Base-by-base conservation (phyloP, 2,888 invertebrate species). In the Vannuccia rotundouncinata region DNA sequence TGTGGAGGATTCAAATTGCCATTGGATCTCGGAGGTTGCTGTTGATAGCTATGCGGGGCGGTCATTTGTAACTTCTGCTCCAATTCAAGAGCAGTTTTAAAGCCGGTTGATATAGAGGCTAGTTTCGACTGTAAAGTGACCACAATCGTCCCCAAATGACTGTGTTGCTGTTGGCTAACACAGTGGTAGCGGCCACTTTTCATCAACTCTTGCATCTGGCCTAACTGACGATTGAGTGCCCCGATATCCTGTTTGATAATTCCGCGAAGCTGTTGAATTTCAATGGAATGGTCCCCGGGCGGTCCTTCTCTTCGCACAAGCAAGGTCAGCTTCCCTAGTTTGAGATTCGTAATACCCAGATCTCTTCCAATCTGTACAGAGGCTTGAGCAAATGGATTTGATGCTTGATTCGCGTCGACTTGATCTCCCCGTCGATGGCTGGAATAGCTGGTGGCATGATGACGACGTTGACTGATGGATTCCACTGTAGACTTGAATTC, bases 201-300 rank as follows among this genome's bases (percentile, higher is more conserved):
- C 2, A 27, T 22, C 22, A 73, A 73, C n/a, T 89, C 86, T 83
- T 90, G 89, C 77, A 91, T 86, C 85, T 93, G 92, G n/a, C 95
- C 95, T 85, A 99, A 97, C 90, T 99, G 96, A 86, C 95, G 93
- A 89, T 98, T 99, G 83, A 99, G 90, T 84, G 93, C 94, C 87
- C 92, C 93, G 82, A 99, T 91, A 88, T 99, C 99, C 83, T 95
- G 94, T 89, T 97, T 97, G 81, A 99, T 95, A 81, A 97, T 96
- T 85, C 94, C 95, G 0, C 97, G 97, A 81, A 99, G 89, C 87
- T 98, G 96, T 88, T 99, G 96, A 81, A 99, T 96, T 90, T 99
- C 98, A 79, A 92, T 91, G 31, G 95, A 94, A 88, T 95, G 91
- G 87, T 99, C 98, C 89, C 98, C 96, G 90, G 98, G 99, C 79